Conservation (phyloP, 2,113 vertebrate species). For the Toxotes jaculatrix region DNA sequence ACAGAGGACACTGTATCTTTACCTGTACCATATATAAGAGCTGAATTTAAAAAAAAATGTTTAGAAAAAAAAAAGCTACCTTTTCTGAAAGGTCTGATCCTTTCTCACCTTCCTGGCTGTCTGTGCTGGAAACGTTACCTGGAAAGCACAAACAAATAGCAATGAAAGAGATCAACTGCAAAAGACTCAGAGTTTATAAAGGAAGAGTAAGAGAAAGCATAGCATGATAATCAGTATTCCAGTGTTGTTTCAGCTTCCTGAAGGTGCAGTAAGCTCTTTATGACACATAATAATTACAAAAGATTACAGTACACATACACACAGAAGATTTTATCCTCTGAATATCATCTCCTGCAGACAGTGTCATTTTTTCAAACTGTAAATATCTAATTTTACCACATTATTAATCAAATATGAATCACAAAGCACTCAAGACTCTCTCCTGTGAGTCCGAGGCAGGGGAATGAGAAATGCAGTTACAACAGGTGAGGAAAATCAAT, state of each 20-base stretch:
- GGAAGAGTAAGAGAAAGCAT: background rate
- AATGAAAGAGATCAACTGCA: background rate
- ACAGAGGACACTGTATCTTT: background rate
- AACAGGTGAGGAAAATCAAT: background rate
- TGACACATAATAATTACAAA: background rate
- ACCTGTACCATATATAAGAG: background rate
- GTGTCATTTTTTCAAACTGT: background rate
- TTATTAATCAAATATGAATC: background rate
- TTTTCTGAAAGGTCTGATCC: conserved; percentile 70
- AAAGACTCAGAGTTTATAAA: background rate
- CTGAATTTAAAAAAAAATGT: background rate
- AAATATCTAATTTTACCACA: background rate
- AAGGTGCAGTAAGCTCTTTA: background rate
- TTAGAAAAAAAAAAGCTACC: conserved; percentile 39
- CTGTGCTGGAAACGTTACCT: conserved; percentile 74
- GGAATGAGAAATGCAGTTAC: background rate
- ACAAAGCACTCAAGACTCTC: background rate
- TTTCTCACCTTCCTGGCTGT: conserved; percentile 74
- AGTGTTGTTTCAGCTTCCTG: background rate
- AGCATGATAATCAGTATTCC: background rate
- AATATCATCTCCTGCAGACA: background rate
- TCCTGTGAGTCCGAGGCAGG: too few species aligned
- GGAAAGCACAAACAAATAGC: conserved; percentile 9
- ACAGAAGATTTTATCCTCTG: too few species aligned
- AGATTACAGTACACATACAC: background rate